Base-by-base conservation (phyloP, 37 sponge, comb jelly and placozoan species). In the Cliona cf. orientalis region DNA sequence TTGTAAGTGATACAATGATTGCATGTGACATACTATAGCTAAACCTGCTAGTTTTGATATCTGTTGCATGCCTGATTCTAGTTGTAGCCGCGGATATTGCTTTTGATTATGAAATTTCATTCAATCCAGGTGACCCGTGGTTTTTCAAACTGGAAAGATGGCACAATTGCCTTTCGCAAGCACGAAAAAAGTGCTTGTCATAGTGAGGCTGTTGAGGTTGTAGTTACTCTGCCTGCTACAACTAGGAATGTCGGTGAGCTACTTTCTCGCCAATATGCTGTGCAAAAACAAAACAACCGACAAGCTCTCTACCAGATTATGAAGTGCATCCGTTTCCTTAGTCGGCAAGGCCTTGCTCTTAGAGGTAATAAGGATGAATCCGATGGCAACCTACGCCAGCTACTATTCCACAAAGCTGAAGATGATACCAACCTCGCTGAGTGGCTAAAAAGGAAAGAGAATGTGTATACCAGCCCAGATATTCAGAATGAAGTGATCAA, bases 71-170 rank as follows among this genome's bases (percentile, higher is more conserved):
- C n/a, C n/a, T n/a, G n/a, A n/a, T n/a, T n/a, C n/a, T n/a, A n/a
- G n/a, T 61, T 23, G 28, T 5, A 17, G 6, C 62, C 23, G 19
- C 19, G 5, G 28, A 61, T 61, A 31, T 17, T 61, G 62, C 23
- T 42, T 19, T n/a, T 37, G 23, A 33, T 66, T 63, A 40, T 29
- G n/a, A 26, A 36, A 35, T 69, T 36, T 56, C 46, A 29, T 39
- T 33, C 31, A 28, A 19, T 25, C 23, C 43, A 84, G 84, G 78
- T 85, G 41, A 39, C 71, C 36, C 28, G 58, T 14, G 77, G 85
- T 2, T 84, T 84, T 43, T 42, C 72, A 9, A 79, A 86, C 31
- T 86, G 87, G 87, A 86, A 86, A 42, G 80, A 86, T 31, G 62
- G 62, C 33, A 59, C 62, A 12, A 32, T 63, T 45, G 14, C 14